These are phyloP conservation scores for Apaloderma vittatum DNA, from an alignment of 2,113 vertebrate species.

Conservation along the genomic window DNA sequence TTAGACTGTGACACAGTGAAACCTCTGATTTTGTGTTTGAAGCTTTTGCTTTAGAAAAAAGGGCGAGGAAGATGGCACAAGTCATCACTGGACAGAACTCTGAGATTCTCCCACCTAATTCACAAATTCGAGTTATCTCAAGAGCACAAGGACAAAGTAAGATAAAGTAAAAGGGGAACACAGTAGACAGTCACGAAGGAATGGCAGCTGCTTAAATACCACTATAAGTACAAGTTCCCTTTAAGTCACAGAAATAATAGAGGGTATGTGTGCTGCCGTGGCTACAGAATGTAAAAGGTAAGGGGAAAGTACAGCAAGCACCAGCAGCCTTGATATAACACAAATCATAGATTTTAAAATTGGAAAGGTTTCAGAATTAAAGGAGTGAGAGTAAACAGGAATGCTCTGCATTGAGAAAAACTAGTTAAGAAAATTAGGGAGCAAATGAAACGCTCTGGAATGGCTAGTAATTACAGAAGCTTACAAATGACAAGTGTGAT, in stretches of 20 bases:
- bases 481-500: slow-evolving; percentile 1
- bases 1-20: not conserved
- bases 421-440: slow-evolving; percentile 37
- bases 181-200: not conserved
- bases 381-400: slow-evolving; percentile 11
- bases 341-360: not conserved
- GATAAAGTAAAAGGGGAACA: not conserved
- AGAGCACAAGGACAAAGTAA: not conserved
- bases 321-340: not conserved
- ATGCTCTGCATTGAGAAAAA: not conserved
- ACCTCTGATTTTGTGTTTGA: not conserved
- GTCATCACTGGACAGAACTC: not conserved
- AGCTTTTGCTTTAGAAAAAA: not conserved
- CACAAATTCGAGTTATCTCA: not conserved
- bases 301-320: not conserved
- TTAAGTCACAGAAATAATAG: not conserved
- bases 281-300: not conserved
- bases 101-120: not conserved
- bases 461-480: slow-evolving; percentile 4
- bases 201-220: not conserved
- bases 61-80: not conserved
- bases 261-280: too few species aligned
- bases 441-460: not conserved
- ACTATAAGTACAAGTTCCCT: not conserved
- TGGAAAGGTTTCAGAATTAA: slow-evolving; percentile 16